Conservation (phyloP, 2,888 invertebrate genomes). For the Apamea monoglypha region DNA sequence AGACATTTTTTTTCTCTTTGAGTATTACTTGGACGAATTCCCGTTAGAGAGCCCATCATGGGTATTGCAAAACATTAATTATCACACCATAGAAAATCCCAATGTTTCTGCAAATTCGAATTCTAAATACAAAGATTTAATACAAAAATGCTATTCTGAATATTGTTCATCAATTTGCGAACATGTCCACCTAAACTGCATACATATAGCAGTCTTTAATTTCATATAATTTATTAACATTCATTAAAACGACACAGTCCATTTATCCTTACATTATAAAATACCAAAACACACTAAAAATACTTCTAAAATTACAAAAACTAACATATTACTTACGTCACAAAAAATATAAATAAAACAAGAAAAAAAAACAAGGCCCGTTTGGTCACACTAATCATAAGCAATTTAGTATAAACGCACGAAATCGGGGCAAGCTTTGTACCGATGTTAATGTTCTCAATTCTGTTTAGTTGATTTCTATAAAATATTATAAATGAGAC, state of each 20-base stretch:
- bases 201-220: background rate
- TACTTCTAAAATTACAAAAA: conserved; percentile 64
- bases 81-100: background rate
- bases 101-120: background rate
- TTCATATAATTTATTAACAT: conserved; percentile 20
- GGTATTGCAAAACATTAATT: background rate
- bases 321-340: conserved; percentile 68
- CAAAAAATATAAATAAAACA: conserved; percentile 60
- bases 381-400: conserved; percentile 84
- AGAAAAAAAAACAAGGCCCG: conserved; percentile 60
- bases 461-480: conserved; percentile 90
- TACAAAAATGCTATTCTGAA: background rate
- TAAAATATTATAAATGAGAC: conserved; percentile 90
- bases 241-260: conserved; percentile 26
- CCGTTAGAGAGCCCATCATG: too few relatives aligned
- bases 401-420: conserved; percentile 84
- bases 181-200: background rate
- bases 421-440: conserved; percentile 85
- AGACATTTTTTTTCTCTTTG: background rate
- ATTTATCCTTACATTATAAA: conserved; percentile 44
- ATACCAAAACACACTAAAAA: conserved; percentile 59
- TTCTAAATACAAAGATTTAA: background rate
- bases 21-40: background rate
- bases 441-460: conserved; percentile 86
- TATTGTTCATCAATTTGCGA: background rate